Evolutionary conservation across 2,797 vertebrate genomes (phyloP), one percentile per base, ranked within the genome.

Genomic region (Channa striata): DNA sequence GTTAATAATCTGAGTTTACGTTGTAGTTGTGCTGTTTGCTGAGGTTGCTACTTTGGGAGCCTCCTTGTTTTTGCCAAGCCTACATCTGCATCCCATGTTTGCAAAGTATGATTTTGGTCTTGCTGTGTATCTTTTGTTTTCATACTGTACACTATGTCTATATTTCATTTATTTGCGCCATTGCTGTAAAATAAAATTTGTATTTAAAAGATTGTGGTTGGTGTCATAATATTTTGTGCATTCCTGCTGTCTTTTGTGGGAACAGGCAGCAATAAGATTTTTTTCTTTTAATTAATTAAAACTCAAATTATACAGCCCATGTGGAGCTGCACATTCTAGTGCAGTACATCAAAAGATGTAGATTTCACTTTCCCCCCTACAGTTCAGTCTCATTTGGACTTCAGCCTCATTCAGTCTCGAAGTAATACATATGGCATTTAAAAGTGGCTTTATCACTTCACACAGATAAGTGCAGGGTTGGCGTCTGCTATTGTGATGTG

Each of bases 391-490:
- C 21, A 51, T 19, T 42, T 85, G 90, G 87, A 92, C 90, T 89
- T 89, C 68, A 84, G 75, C 68, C 87, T 81, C 80, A 74, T 62
- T 56, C 49, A 49, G 5, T 73, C 47, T 14, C 66, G 23, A 78
- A 63, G 77, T 80, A 81, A 67, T 49, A 66, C 74, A 48, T 13
- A 23, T 17, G 58, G 62, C 44, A 47, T 75, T 80, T 73, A 39
- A 67, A 66, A 57, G 62, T 16, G 2, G 59, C 10, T 84, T 90
- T 92, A 88, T 92, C 58, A 62, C 61, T 50, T 83, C 80, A 76
- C 83, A 81, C 77, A 89, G 92, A 93, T 92, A 92, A 91, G 70
- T 79, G 36, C 6, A 78, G 66, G 67, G 58, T 76, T 83, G 78
- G 52, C 77, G 80, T 87, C 73, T 80, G 70, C 74, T 57, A 64